phyloP scores from a whole-genome alignment of 2,113 vertebrate genomes.

The Synchiropus splendidus region DNA sequence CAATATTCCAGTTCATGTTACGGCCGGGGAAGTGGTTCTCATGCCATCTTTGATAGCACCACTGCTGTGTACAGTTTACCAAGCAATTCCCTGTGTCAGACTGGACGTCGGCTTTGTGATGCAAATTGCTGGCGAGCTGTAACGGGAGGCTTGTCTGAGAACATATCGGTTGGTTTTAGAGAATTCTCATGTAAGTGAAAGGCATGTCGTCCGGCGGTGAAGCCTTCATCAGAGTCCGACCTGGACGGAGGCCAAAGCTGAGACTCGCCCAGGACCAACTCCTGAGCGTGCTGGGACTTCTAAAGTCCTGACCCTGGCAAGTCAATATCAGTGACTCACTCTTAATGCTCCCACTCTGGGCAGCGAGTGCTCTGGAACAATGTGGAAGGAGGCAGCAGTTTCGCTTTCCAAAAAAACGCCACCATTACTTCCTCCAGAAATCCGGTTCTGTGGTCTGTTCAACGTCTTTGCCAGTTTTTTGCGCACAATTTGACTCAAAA shows the following conservation, averaged over 20 bases:
- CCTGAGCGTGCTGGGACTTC: constrained; percentile 6
- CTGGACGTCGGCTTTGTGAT: constrained; percentile 43
- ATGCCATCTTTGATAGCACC: not conserved
- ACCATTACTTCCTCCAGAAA: no score
- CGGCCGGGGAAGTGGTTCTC: constrained; percentile 21
- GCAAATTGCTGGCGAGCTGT: constrained; percentile 37
- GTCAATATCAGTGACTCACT: constrained; percentile 14
- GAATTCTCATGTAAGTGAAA: constrained; percentile 8
- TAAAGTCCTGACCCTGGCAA: constrained; percentile 30
- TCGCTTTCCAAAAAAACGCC: constrained; percentile 7
- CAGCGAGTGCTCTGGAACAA: no score
- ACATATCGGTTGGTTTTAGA: constrained; percentile 44
- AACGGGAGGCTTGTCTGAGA: constrained; percentile 41
- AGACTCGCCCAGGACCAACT: constrained; percentile 15
- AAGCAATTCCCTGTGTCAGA: constrained; percentile 16
- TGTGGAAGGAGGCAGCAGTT: constrained; percentile 10
- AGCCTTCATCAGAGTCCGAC: no score
- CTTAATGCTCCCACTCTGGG: constrained; percentile 14
- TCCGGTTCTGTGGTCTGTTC: no score
- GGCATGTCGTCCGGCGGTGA: no score
- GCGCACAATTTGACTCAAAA: no score
- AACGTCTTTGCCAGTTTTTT: no score
- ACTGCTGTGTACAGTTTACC: not conserved
- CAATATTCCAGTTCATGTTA: no score
- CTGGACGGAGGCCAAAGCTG: constrained; percentile 18